A percentile compares a stretch with the other conserved stretches of the same genome.
Conservation (phyloP, 37 sponge, comb jelly and placozoan species). For the Diacarnus erythraeanus region DNA sequence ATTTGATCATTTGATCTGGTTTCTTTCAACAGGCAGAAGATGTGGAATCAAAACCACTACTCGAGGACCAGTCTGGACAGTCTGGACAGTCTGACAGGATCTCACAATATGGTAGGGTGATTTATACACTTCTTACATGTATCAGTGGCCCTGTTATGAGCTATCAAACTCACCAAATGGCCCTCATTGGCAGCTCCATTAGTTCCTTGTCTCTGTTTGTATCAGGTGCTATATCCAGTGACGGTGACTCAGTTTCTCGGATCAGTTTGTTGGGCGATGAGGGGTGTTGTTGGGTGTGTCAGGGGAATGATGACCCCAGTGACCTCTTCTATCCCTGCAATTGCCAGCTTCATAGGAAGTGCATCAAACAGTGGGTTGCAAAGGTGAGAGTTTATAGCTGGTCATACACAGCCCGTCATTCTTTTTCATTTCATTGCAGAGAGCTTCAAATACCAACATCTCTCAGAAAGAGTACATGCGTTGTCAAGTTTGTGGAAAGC, state of each 20-base stretch:
- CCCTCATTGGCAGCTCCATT: no score
- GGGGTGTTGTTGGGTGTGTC: slow-evolving; percentile 65
- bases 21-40: not conserved
- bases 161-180: no score
- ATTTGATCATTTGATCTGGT: not conserved
- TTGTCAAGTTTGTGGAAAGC: slow-evolving; percentile 57
- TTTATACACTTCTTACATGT: no score
- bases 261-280: not conserved
- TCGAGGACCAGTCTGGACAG: not conserved
- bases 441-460: slow-evolving; percentile 26
- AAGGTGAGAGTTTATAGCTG: slow-evolving; percentile 26
- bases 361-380: slow-evolving; percentile 47
- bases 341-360: slow-evolving; percentile 50
- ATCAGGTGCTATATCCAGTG: not conserved
- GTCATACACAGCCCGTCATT: not conserved
- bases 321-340: slow-evolving; percentile 52
- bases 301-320: not conserved
- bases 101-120: no score
- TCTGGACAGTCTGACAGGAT: not conserved
- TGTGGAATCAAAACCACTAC: not conserved
- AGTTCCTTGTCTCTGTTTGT: no score
- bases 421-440: not conserved
- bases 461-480: slow-evolving; percentile 39
- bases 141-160: no score
- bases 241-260: not conserved